Base-by-base conservation (phyloP, 1,140 invertebrate genomes). In the Pseudomyrmex flavicornis region DNA sequence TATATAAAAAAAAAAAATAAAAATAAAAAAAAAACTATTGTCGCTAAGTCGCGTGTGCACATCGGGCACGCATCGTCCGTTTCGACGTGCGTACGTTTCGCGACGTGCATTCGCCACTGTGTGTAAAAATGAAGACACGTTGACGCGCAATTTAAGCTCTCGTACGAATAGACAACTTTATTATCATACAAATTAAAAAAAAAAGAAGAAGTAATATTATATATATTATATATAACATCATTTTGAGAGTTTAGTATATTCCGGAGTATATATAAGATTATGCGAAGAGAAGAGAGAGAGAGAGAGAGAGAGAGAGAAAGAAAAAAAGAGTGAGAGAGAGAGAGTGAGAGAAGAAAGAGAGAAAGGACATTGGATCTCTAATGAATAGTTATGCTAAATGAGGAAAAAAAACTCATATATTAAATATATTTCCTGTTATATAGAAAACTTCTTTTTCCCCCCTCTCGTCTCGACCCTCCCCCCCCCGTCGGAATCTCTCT, bases 171-270 rank as follows among this genome's bases (percentile, higher is more conserved):
- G 91, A 93, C 91, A 89, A 93, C 91, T 93, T 93, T 93, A 93
- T 93, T 92, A 93, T 92, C 90, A 92, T 91, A 89, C 35, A 93
- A 93, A 92, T 93, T 90, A 90, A 93, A 68, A 46, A 35, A 35
- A 35, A 35, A 35, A 35, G 7, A 35, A 48, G n/a, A 80, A 91
- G 84, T 92, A 92, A 91, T 92, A 93, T 92, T 93, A 92, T 93
- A 92, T 91, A 92, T 93, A 92, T 91, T 91, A 93, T 90, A 90
- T 93, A 92, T 91, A 91, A 93, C 91, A 90, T 88, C 91, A 93
- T 89, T 93, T 93, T 88, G 90, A 93, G 92, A 93, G 92, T 92
- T 93, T 92, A 93, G 90, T 92, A 35, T 35, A 90, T 92, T 90
- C 88, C 84, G 86, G 62, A 77, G 17, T 77, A 88, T 85, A 88